These are phyloP conservation scores for Pseudotriccus pelzelni DNA, from an alignment of 2,797 vertebrate species.

Conservation along the genomic window DNA sequence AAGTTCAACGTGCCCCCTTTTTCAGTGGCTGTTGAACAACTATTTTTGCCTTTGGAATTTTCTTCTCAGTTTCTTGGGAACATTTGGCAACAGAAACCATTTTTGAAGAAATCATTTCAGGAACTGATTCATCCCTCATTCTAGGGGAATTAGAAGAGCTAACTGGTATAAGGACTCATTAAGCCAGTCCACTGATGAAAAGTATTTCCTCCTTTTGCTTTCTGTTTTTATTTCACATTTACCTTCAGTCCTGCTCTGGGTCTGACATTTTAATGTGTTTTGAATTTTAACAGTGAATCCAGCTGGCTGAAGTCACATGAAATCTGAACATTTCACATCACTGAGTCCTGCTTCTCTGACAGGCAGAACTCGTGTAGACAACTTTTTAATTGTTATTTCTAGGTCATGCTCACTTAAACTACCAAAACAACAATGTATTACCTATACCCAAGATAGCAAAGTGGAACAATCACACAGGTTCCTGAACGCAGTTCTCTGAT, in stretches of 20 bases:
- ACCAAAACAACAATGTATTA: conserved; percentile 52
- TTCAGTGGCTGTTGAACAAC: neutral
- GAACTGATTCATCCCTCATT: conserved; percentile 48
- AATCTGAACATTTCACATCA: conserved; percentile 10
- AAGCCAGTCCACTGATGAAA: neutral
- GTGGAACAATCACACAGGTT: conserved; percentile 18
- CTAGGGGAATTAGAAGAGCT: neutral
- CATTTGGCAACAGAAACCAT: conserved; percentile 10
- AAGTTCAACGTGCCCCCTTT: neutral
- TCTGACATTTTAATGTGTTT: neutral
- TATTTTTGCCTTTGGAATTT: conserved; percentile 30
- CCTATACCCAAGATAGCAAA: neutral
- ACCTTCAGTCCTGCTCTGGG: neutral
- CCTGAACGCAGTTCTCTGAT: neutral
- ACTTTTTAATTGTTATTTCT: conserved; percentile 61
- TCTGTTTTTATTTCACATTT: neutral
- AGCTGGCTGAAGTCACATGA: neutral
- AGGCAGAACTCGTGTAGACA: neutral
- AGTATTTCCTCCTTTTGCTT: conserved; percentile 7
- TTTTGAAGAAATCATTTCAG: conserved; percentile 42
- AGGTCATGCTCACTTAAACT: conserved; percentile 33
- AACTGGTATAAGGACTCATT: neutral
- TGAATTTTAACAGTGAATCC: conserved; percentile 25
- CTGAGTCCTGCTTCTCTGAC: conserved; percentile 14
- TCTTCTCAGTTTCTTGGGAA: conserved; percentile 17